Conservation (phyloP, 2,888 invertebrate genomes). For the Volucella bombylans region DNA sequence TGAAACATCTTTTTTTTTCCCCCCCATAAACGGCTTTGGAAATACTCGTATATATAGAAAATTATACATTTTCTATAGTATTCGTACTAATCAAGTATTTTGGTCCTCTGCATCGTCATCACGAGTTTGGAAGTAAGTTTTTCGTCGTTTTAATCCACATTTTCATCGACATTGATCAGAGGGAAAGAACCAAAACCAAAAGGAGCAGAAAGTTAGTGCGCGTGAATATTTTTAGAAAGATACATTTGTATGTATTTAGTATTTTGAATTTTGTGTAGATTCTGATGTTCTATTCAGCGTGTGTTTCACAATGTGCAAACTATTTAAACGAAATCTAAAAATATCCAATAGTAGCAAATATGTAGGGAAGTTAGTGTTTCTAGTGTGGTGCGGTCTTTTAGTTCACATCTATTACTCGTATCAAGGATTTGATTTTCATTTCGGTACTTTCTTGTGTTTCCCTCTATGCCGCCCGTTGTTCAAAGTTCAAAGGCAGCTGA, state of each 20-base stretch:
- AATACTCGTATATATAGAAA: constrained; percentile 2
- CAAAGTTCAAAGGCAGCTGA: constrained; percentile 56
- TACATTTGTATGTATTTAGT: constrained; percentile 44
- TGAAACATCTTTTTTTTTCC: neutral
- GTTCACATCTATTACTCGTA: constrained; percentile 33
- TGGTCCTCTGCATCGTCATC: constrained; percentile 38
- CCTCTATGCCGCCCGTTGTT: constrained; percentile 16
- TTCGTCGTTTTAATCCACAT: constrained; percentile 31
- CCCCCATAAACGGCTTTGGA: constrained; percentile 15
- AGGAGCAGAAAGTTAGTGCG: constrained; percentile 72
- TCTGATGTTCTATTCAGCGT: constrained; percentile 62
- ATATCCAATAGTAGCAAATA: constrained; percentile 60
- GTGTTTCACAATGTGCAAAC: constrained; percentile 73
- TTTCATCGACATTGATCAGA: constrained; percentile 69
- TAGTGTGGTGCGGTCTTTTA: constrained; percentile 36
- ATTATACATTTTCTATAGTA: constrained; percentile 26
- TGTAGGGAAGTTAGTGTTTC: constrained; percentile 56
- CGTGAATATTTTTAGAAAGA: constrained; percentile 68
- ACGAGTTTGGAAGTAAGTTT: constrained; percentile 37
- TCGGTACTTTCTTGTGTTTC: neutral
- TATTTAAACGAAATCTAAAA: constrained; percentile 67
- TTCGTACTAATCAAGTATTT: neutral
- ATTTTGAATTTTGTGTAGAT: constrained; percentile 43
- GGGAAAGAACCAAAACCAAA: constrained; percentile 36
- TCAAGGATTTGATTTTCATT: constrained; percentile 59